phyloP scores from a whole-genome alignment of 2,888 invertebrate genomes.

The Harpalus rufipes region DNA sequence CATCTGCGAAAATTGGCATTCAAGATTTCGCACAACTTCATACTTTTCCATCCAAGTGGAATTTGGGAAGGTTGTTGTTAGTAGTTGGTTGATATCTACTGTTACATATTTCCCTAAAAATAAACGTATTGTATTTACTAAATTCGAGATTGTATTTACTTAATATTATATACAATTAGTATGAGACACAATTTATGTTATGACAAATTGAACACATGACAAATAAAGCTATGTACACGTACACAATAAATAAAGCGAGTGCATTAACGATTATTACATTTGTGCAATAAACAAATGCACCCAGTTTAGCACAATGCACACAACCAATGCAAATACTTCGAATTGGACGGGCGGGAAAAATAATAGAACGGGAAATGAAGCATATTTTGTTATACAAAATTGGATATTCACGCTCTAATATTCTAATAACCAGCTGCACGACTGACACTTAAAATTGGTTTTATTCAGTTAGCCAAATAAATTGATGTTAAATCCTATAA shows the following conservation, averaged over 20 bases:
- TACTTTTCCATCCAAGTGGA: conserved; percentile 44
- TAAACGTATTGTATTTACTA: conserved; percentile 21
- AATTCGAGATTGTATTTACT: conserved; percentile 39
- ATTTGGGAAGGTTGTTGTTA: conserved; percentile 40
- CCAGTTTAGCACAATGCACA: conserved; percentile 8
- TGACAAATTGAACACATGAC: conserved; percentile 54
- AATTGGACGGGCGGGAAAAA: background rate
- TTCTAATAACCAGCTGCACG: too few species aligned
- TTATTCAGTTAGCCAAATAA: too few species aligned
- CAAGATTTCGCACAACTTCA: conserved; percentile 16
- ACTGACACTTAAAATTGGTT: too few species aligned
- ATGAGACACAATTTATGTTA: conserved; percentile 54
- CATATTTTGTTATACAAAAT: background rate
- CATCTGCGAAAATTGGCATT: conserved; percentile 22
- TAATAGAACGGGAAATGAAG: background rate
- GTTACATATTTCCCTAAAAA: conserved; percentile 37
- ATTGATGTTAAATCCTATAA: too few species aligned
- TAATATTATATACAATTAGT: conserved; percentile 8
- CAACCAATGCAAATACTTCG: conserved; percentile 24
- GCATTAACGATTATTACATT: conserved; percentile 62
- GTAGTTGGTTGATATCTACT: conserved; percentile 25
- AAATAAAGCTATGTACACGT: conserved; percentile 52
- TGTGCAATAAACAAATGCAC: conserved; percentile 59
- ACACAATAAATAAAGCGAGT: conserved; percentile 40
- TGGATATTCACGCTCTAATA: too few species aligned